Evolutionary conservation across 53 echinoderm and acorn worm genomes (phyloP).

Genomic region (Echinarachnius parma): DNA sequence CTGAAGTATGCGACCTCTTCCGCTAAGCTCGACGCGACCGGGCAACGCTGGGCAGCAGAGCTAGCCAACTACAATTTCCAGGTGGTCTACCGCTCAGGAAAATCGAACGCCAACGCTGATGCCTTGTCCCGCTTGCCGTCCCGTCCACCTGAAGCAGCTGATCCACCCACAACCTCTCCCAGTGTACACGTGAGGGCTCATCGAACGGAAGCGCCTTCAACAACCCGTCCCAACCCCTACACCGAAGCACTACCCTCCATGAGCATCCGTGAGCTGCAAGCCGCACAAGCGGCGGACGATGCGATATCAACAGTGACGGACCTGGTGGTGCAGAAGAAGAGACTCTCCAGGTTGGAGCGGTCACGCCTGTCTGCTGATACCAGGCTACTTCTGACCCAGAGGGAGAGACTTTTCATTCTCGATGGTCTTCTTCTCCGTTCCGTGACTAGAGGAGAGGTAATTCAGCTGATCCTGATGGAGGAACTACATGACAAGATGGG

Average conservation of each 20-base stretch:
- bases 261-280: background rate
- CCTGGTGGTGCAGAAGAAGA: background rate
- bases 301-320: background rate
- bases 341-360: background rate
- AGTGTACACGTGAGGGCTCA: background rate
- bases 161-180: background rate
- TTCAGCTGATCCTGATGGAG: too few relatives aligned
- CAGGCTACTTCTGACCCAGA: background rate
- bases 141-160: background rate
- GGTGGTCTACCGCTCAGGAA: background rate
- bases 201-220: background rate
- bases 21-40: too few relatives aligned
- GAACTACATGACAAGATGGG: constrained; percentile 15
- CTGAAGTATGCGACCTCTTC: background rate
- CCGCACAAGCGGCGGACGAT: background rate
- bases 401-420: background rate
- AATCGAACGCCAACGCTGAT: background rate
- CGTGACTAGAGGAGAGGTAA: too few relatives aligned
- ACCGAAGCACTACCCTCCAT: background rate
- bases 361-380: background rate
- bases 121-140: background rate
- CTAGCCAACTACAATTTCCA: background rate
- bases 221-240: background rate
- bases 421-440: too few relatives aligned
- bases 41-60: background rate